Evolutionary conservation across 2,113 vertebrate genomes (phyloP), one percentile per base, ranked within the genome.

Genomic region (Ceyx melanurus): DNA sequence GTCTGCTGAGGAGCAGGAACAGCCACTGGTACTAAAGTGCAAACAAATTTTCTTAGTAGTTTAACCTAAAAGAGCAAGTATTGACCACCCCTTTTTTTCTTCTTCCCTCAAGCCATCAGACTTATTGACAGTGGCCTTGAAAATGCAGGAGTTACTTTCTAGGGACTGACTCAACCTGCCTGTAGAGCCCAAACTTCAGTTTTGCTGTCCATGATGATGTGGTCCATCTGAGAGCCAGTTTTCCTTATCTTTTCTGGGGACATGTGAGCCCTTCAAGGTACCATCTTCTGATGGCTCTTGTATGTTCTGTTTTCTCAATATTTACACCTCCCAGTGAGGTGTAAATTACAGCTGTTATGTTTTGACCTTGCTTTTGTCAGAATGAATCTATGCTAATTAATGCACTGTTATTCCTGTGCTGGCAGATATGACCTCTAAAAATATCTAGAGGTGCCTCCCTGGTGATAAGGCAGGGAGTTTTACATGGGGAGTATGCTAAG

Each of bases 141-240:
- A 84, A 53, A 57, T 28, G 20, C 9, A 3, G 23, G 37, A 53
- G 21, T 90, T 73, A n/a, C 31, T 20, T 70, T 61, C 33, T 51
- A 43, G 10, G 20, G 45, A 26, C 11, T 29, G 12, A 31, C 13
- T 46, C 40, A 26, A 33, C 3, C 3, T 20, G 28, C 6, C 43
- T 1, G 1, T 15, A 35, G 46, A 67, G 5, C 15, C 13, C 22
- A 2, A 8, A 1, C 28, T 4, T 4, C 31, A 31, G 35, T 43
- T 79, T 31, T 64, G 35, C 22, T 65, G 45, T 72, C 61, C 9
- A 1, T 9, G 33, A 75, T 53, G 53, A 14, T 33, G 15, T 76
- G 45, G 23, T 19, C 19, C 42, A 5, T 11, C 68, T 57, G 46
- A 29, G 31, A 45, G 16, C 42, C 8, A 2, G 8, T 57, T 35